Percentiles rank a stretch among this genome's conserved stretches.
phyloP scores from a whole-genome alignment of 2,113 vertebrate species.

The Calyptommatus sinebrachiatus region DNA sequence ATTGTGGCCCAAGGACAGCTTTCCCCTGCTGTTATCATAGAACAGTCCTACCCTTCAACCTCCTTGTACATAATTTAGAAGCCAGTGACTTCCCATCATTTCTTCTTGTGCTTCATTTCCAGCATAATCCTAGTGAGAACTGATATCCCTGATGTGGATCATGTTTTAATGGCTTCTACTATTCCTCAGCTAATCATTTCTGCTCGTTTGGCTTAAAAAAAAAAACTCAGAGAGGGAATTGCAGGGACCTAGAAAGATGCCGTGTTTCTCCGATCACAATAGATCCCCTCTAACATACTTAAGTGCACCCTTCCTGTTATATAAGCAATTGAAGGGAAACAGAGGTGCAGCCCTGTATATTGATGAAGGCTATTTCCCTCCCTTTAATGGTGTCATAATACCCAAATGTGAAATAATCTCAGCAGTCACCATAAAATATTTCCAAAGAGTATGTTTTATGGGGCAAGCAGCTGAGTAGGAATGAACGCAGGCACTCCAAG shows the following conservation, averaged over 20 bases:
- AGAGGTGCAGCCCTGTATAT: accelerated
- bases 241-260: not conserved
- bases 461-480: constrained; percentile 35
- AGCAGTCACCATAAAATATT: constrained; percentile 18
- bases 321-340: accelerated
- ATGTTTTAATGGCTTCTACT: not conserved
- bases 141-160: not conserved
- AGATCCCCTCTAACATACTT: not conserved
- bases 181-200: not conserved
- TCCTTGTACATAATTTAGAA: not conserved
- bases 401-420: not conserved
- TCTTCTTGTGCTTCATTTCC: not conserved
- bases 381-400: not conserved
- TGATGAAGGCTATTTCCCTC: not conserved
- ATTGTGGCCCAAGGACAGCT: no score
- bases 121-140: not conserved
- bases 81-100: not conserved
- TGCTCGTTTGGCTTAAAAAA: not conserved
- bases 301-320: not conserved
- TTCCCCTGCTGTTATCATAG: not conserved
- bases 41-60: not conserved
- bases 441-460: constrained; percentile 32
- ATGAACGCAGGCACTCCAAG: constrained; percentile 43
- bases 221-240: not conserved
- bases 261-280: not conserved